phyloP scores from a whole-genome alignment of 2,797 vertebrate species.

The Phataginus tetradactyla region DNA sequence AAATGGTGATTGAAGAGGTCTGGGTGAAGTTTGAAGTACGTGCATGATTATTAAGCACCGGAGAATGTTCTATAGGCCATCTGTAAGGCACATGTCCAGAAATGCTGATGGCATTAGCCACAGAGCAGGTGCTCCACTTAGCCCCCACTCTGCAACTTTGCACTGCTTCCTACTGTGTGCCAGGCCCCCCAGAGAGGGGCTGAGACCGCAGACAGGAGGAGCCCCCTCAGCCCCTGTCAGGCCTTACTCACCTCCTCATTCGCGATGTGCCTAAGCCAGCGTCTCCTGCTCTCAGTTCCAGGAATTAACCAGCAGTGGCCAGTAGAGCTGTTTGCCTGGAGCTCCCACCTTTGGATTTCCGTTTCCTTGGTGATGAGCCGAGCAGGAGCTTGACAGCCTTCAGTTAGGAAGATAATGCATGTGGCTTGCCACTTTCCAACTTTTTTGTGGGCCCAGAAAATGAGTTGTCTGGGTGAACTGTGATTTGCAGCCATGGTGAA shows the following conservation, averaged over 20 bases:
- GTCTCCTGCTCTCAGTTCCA: background rate
- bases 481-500: background rate
- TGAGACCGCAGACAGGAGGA: too few species aligned
- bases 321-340: background rate
- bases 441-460: background rate
- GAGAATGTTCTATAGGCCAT: background rate
- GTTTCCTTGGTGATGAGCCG: slow-evolving; percentile 47
- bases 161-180: fast-evolving
- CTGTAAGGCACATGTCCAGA: background rate
- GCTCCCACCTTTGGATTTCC: background rate
- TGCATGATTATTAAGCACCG: background rate
- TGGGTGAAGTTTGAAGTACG: background rate
- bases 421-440: background rate
- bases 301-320: background rate
- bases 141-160: fast-evolving
- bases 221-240: background rate
- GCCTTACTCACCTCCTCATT: background rate
- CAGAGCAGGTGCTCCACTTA: background rate
- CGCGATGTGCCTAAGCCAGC: background rate
- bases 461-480: background rate
- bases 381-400: background rate
- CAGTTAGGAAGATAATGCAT: background rate
- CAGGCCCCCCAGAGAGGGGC: fast-evolving
- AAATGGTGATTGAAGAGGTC: background rate
- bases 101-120: background rate